Evolutionary conservation across 2,888 invertebrate species (phyloP), one percentile per base, ranked within the genome.

Genomic region (Sepioteuthis lessoniana): DNA sequence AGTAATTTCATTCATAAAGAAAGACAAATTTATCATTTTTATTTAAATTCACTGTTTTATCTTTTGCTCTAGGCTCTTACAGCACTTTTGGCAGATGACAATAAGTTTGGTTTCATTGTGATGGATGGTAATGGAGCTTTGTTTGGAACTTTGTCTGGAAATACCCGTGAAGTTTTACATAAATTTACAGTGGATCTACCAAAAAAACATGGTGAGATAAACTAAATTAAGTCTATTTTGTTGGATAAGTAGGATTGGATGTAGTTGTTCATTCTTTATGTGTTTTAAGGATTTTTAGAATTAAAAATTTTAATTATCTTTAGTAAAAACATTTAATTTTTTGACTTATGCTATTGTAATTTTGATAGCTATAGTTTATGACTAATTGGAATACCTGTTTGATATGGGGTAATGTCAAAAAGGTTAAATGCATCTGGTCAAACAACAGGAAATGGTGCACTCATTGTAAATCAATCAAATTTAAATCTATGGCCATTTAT

Each of bases 61-160:
- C 19, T 46, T 94, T 21, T 90, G 93, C 93, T 91, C 91, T 95
- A 99, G 98, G 99, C 99, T 91, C 98, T 99, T 95, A 99, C 99
- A 91, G 99, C 99, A 28, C 98, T 99, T 95, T 97, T 99, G 95
- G 99, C 99, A 90, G 99, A 99, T 97, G 99, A 99, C 97, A 99
- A 99, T 97, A 99, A 99, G 98, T 99, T 99, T 97, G 99, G 99
- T n/a, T 99, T 99, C 97, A 99, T 99, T 96, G 99, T 99, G 93
- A 99, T 99, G 99, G 99, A 99, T 97, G 99, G 99, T 98, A 99
- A 99, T 97, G 99, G 99, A 94, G 99, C 99, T 28, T 98, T 99
- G 95, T 99, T 99, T 97, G 99, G 99, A 97, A 99, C 99, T 0
- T 98, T 99, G 90, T 99, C 99, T 97, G 99, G 99, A 94, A 99